Conservation (phyloP, 2,797 vertebrate genomes). For the Hydrolagus colliei region DNA sequence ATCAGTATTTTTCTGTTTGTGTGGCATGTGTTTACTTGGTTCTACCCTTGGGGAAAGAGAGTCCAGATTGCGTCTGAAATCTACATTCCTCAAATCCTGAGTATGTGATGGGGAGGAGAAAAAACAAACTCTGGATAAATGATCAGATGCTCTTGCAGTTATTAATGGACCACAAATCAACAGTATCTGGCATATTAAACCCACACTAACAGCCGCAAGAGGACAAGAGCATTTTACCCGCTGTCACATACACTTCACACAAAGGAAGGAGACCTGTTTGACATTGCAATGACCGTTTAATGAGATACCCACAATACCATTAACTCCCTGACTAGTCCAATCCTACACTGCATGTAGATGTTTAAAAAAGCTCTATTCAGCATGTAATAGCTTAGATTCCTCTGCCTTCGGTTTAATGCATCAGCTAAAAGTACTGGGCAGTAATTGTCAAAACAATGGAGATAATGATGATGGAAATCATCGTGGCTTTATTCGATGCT, state of each 20-base stretch:
- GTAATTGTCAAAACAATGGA: neutral
- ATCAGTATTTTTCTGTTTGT: neutral
- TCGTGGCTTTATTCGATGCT: neutral
- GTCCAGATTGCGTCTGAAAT: neutral
- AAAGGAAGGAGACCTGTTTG: neutral
- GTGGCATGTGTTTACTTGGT: neutral
- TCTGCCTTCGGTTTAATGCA: neutral
- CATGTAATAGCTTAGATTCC: neutral
- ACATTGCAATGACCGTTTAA: neutral
- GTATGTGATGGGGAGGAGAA: neutral
- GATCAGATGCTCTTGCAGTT: neutral
- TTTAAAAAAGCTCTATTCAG: neutral
- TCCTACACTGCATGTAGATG: neutral
- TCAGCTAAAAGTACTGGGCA: neutral
- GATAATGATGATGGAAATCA: neutral
- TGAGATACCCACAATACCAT: neutral
- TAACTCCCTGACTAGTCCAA: neutral
- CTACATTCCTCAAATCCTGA: neutral
- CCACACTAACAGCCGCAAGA: neutral
- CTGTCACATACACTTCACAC: neutral
- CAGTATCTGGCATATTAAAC: neutral
- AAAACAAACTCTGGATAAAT: neutral
- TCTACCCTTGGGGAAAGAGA: neutral
- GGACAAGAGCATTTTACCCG: too few species aligned
- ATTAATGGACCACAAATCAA: neutral